Percentiles rank a stretch among this genome's conserved stretches.
These are phyloP conservation scores for Lydus trimaculatus DNA, from an alignment of 2,888 invertebrate genomes.

Conservation along the genomic window DNA sequence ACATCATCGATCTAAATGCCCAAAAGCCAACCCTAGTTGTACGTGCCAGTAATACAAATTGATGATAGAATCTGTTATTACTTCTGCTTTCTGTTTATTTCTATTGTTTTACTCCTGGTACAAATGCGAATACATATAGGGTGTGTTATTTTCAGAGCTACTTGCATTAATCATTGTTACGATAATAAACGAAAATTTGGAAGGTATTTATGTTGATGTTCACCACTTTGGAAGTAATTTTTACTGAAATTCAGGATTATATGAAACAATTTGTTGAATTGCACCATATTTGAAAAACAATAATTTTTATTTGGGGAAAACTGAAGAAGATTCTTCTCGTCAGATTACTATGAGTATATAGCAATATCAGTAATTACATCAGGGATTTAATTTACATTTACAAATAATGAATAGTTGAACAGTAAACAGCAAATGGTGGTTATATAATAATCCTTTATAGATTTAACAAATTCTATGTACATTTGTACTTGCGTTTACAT, in stretches of 20 bases:
- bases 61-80: conserved; percentile 37
- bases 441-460: neutral
- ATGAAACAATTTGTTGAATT: neutral
- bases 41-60: conserved; percentile 44
- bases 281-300: neutral
- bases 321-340: no score
- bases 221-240: neutral
- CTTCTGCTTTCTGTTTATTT: conserved; percentile 22
- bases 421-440: neutral
- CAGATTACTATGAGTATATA: neutral
- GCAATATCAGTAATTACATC: neutral
- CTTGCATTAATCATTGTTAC: conserved; percentile 6
- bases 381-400: conserved; percentile 1
- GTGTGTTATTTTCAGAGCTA: neutral
- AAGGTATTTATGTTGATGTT: neutral
- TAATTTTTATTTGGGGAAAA: neutral
- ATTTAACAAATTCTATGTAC: neutral
- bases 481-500: neutral
- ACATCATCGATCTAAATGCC: conserved; percentile 25
- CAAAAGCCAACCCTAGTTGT: conserved; percentile 29
- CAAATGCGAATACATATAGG: neutral
- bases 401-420: neutral
- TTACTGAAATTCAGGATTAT: neutral
- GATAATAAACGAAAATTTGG: neutral
- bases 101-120: conserved; percentile 7